Base-by-base conservation (phyloP, 30 jellyfish, hydroid and myxozoan genomes). In the Pseudorhiza aurosa region DNA sequence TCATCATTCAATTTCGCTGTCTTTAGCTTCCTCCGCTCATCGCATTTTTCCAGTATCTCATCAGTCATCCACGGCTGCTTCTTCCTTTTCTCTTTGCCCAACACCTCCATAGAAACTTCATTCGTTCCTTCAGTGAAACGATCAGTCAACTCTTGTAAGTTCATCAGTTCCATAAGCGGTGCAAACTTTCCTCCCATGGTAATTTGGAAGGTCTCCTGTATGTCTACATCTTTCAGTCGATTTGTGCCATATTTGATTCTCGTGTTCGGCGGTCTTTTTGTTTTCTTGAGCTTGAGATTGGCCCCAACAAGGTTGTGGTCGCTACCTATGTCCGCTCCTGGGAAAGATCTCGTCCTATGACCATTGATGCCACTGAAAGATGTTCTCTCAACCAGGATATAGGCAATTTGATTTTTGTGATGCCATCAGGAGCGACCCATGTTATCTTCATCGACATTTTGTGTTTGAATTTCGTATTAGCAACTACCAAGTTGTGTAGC, bases 211-310 rank as follows among this genome's bases (percentile, higher is more conserved):
- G 24, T 25, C 31, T 42, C 72, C 43, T 8, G n/a, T 35, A 49
- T 65, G 35, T 65, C 80, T 65, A 67, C 80, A 40, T 65, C 80
- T 27, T 31, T 68, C 83, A 68, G 83, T 42, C 72, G 83, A 68
- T 49, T 68, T 68, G 83, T 68, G 83, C 7, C 83, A 68, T 68
- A 68, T 68, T 68, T 68, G 49, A 68, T 31, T 68, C 83, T 72
- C 33, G 73, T 8, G 25, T 24, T 25, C 33, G 72, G 85, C 12
- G 27, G 81, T 28, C 81, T 69, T 42, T 42, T 21, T 19, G 36
- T 69, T 36, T 65, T 65, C 58, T 65, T 65, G 47, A 69, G 11
- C 72, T 69, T 69, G 21, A 37, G 24, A 10, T 37, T 69, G 17
- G 31, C 44, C 83, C 40, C 44, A 14, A 69, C 71, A 29, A 69